These are phyloP conservation scores for Drosophila bunnanda DNA, from an alignment of 2,888 invertebrate genomes.

Conservation along the genomic window DNA sequence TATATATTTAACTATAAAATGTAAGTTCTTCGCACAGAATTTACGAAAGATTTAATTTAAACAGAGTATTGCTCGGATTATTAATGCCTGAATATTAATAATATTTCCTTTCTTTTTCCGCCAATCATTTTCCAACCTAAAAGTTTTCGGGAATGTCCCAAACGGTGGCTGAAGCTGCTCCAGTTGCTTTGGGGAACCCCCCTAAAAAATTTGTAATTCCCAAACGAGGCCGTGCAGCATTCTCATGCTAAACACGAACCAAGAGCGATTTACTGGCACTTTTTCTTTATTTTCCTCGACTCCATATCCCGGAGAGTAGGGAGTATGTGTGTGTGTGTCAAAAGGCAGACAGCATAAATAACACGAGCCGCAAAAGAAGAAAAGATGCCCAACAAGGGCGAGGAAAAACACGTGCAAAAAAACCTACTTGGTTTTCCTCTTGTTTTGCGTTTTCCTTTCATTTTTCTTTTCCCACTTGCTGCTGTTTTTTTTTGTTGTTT, in stretches of 20 bases:
- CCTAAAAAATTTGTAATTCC: slow-evolving; percentile 59
- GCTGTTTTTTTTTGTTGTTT: not conserved
- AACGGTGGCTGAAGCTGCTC: slow-evolving; percentile 3
- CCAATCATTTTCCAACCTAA: not conserved
- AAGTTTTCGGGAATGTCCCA: slow-evolving; percentile 30
- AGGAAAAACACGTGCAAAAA: slow-evolving; percentile 33
- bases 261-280: slow-evolving; percentile 68
- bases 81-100: slow-evolving; percentile 4
- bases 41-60: not conserved
- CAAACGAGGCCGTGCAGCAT: slow-evolving; percentile 56
- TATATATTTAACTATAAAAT: not conserved
- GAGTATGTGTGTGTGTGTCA: slow-evolving; percentile 27
- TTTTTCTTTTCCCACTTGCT: not conserved
- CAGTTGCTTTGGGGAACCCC: slow-evolving; percentile 35
- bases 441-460: slow-evolving; percentile 16
- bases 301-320: slow-evolving; percentile 12
- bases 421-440: slow-evolving; percentile 30
- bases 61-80: not conserved
- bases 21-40: too few relatives aligned
- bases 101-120: not conserved
- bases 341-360: slow-evolving; percentile 73
- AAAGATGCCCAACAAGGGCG: slow-evolving; percentile 35
- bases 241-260: slow-evolving; percentile 75
- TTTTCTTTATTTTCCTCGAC: slow-evolving; percentile 47
- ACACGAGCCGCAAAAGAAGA: slow-evolving; percentile 55